Evolutionary conservation across 1,140 invertebrate genomes (phyloP), one percentile per base, ranked within the genome.

Genomic region (Ips typographus): DNA sequence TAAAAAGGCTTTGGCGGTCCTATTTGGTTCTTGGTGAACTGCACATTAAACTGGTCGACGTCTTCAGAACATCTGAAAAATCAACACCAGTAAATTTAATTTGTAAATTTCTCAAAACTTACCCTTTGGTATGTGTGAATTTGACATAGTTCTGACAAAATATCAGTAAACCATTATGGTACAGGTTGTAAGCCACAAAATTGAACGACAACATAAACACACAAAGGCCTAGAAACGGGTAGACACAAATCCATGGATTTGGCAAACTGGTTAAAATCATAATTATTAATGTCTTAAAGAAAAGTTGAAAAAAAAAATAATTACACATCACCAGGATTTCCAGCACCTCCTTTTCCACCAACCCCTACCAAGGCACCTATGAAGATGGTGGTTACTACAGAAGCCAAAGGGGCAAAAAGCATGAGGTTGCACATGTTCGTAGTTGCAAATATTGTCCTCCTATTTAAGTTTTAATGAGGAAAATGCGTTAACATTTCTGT

Each of bases 241-340:
- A 71, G n/a, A 63, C 60, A 42, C 69, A 71, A 2, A 71, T 65
- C 69, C 69, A 71, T 4, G 61, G 60, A 39, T 66, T 64, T 3
- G 62, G 63, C 4, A 71, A 55, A 4, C 69, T 71, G 43, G 37
- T 55, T 38, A n/a, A 6, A 7, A 56, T 6, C 2, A 39, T 56
- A 56, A 56, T 37, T 37, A 2, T 56, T 37, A 40, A 22, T 3
- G 3, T 3, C 44, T 49, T 49, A 3, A 22, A 22, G 22, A 0
- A 22, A 22, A 49, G 2, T 49, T 49, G 44, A 3, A 49, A 6
- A 3, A 49, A 49, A 49, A 49, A 8, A 49, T 6, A 59, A 40
- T 61, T 60, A 71, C 69, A 71, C 37, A 43, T 71, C 63, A 2
- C 69, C 69, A 1, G 69, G 69, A 53, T 65, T 60, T 47, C 69